Evolutionary conservation across 1,140 invertebrate genomes (phyloP), one percentile per base, ranked within the genome.

Genomic region (Drosophila hydei): DNA sequence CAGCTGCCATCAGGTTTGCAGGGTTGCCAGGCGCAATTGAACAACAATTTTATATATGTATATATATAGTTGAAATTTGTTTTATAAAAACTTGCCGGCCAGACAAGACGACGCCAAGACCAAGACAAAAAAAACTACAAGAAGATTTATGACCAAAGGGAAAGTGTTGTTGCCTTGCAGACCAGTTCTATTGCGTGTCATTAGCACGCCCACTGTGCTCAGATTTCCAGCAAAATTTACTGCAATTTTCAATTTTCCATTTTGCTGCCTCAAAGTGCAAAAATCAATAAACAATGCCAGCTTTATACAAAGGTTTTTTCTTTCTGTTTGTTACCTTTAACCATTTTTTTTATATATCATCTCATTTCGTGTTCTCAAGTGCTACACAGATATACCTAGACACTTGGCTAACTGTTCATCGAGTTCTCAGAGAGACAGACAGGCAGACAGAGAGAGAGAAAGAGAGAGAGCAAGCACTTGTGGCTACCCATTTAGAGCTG

Each of bases 261-360:
- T 85, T 75, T 3, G 7, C 48, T 48, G 38, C 3, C 23, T 54
- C 38, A 50, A 72, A 77, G 77, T 85, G 81, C 81, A 77, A 81
- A 85, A 87, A 85, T 87, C 81, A 56, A 85, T 85, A 75, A 78
- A 85, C 80, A 85, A 87, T 87, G 54, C 56, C 36, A 69, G 59
- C 54, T 72, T 72, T 72, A 45, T 59, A 72, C 69, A 67, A 72
- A 54, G 62, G 19, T 48, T 51, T 60, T 52, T 38, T 36, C 38
- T 19, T 12, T 11, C 30, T 11, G 30, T 45, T 62, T 50, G 67
- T 61, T 63, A 70, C 73, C 50, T 73, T 61, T 72, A 54, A 51
- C 48, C 40, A 65, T 61, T 52, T 70, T 63, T 74, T 33, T 23
- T 3, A 23, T 52, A 54, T 30, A 48, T 69, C 21, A 38, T 54